These are phyloP conservation scores for Paracanthobrama guichenoti DNA, from an alignment of 2,113 vertebrate species.

Conservation along the genomic window DNA sequence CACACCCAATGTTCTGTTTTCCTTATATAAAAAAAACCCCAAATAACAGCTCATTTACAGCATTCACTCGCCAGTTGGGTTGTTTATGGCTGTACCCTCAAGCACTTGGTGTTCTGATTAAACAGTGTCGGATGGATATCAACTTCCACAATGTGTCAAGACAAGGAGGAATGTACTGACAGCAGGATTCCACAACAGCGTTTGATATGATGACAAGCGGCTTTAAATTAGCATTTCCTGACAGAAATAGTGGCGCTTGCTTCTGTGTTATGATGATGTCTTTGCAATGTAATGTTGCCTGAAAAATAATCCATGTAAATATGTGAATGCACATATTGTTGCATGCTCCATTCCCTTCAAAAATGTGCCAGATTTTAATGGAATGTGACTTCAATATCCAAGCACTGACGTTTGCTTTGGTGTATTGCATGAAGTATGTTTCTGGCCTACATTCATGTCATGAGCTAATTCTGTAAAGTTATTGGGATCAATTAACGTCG, in stretches of 20 bases:
- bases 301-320: not conserved
- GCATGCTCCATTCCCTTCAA: not conserved
- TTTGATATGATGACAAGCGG: conserved; percentile 16
- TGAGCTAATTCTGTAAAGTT: not conserved
- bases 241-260: not conserved
- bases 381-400: not conserved
- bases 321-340: not conserved
- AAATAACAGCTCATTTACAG: conserved; percentile 45
- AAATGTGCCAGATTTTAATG: not conserved
- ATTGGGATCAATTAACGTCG: not conserved
- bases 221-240: not conserved
- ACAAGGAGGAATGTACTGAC: not conserved
- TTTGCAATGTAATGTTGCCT: not conserved
- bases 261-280: not conserved
- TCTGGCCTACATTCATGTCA: not conserved
- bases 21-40: conserved; percentile 18
- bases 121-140: conserved; percentile 31
- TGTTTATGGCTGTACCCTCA: conserved; percentile 29
- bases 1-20: conserved; percentile 44
- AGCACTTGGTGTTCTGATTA: conserved; percentile 37
- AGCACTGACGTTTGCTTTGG: not conserved
- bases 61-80: not conserved
- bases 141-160: not conserved
- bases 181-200: not conserved
- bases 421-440: not conserved